These are phyloP conservation scores for Enteromius afrohamiltoni DNA, from an alignment of 2,797 vertebrate species.

Conservation along the genomic window DNA sequence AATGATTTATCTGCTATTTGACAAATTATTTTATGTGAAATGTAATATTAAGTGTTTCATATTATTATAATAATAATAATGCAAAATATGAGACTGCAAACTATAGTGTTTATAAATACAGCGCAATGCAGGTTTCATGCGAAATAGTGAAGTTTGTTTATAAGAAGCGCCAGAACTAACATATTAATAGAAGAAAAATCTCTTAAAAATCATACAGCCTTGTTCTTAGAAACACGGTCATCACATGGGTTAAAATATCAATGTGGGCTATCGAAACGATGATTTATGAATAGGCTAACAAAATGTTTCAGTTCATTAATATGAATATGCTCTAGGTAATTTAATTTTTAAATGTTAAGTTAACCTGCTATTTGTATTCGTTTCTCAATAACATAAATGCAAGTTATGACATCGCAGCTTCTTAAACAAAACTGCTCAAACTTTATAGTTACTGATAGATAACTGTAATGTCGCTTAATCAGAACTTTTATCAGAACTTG, in stretches of 20 bases:
- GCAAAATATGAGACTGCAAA: neutral
- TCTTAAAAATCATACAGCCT: neutral
- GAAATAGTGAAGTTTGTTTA: neutral
- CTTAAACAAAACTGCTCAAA: neutral
- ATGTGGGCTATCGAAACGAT: neutral
- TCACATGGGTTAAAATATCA: neutral
- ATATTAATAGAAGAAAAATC: neutral
- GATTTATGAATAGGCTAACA: neutral
- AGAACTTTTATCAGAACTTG: neutral
- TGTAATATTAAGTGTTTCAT: neutral
- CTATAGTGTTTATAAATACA: neutral
- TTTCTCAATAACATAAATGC: neutral
- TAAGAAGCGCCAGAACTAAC: neutral
- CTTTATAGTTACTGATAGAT: neutral
- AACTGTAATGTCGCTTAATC: neutral
- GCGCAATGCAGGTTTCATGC: neutral
- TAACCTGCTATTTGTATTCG: neutral
- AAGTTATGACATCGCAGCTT: neutral
- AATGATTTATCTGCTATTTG: neutral
- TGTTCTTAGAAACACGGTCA: neutral
- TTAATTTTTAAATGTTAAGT: neutral
- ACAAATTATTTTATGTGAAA: neutral
- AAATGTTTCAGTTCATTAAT: neutral
- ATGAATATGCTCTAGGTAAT: neutral
- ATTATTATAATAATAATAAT: neutral